Evolutionary conservation across 1,140 invertebrate genomes (phyloP), one percentile per base, ranked within the genome.

Genomic region (Magallana ariakensis): DNA sequence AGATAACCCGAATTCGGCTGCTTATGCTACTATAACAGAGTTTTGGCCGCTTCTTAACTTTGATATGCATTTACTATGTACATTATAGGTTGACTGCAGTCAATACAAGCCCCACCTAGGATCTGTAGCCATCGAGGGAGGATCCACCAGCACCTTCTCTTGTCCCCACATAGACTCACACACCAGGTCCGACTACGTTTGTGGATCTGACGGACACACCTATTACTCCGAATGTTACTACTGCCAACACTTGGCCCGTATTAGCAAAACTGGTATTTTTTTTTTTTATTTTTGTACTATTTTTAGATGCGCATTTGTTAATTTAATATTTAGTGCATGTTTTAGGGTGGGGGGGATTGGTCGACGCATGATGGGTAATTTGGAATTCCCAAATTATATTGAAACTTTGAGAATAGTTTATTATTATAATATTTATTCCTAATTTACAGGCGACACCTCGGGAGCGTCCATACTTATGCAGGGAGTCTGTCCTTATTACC

Each of bases 181-280:
- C 62, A 66, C 13, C 57, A 56, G n/a, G 22, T 22, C 26, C 19
- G 19, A 58, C 56, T 33, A 53, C 56, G 82, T 87, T 6, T 87
- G 86, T 80, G 83, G 86, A 13, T 66, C 83, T 80, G 86, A 87
- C 22, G 54, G 80, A 33, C 82, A 75, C 55, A 87, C 86, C n/a
- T 87, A 87, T 33, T 13, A 55, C 8, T 62, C 58, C 5, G 81
- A 62, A 7, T 87, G 86, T 54, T 19, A 22, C 33, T 84, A 80
- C 33, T 87, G 86, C 33, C 83, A 53, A 75, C 15, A 15, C 22
- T 55, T 87, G 22, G 66, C 66, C 3, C 22, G 13, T 26, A 26
- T 13, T 19, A 75, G 22, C 22, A 75, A 22, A 75, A 26, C 26
- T 75, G 66, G 66, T 75, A 75, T 26, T 11, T 13, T 33, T 4